A percentile compares a stretch with the other conserved stretches of the same genome.
Conservation (phyloP, 1,140 invertebrate genomes). For the Lepeophtheirus salmonis region DNA sequence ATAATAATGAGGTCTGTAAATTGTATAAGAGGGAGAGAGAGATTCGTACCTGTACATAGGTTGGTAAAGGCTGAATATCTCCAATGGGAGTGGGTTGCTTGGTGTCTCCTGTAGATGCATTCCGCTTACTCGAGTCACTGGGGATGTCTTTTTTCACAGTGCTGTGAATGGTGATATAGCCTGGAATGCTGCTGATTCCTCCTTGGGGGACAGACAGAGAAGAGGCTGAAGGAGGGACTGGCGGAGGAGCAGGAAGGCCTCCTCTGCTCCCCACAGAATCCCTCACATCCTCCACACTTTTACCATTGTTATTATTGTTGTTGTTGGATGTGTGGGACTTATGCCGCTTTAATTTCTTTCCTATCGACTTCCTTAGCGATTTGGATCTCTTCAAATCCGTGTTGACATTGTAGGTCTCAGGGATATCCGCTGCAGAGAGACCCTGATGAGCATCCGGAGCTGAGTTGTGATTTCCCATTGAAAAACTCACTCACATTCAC, state of each 20-base stretch:
- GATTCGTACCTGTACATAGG: conserved; percentile 10
- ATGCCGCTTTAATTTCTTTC: conserved; percentile 5
- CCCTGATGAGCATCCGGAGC: neutral
- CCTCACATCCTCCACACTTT: neutral
- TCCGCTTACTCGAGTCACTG: too few species aligned
- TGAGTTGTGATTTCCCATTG: too few species aligned
- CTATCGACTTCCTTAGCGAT: conserved; percentile 14
- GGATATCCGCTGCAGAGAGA: neutral
- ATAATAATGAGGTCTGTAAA: too few species aligned
- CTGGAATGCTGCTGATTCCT: too few species aligned
- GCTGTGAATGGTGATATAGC: too few species aligned
- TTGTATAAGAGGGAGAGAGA: neutral
- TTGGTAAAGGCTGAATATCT: conserved; percentile 10
- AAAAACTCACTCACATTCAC: too few species aligned
- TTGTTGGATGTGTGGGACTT: too few species aligned
- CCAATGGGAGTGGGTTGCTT: neutral
- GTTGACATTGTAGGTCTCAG: neutral
- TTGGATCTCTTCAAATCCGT: neutral
- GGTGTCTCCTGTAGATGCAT: neutral
- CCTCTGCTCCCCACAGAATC: neutral
- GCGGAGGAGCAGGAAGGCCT: neutral
- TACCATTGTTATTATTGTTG: too few species aligned
- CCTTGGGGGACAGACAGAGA: neutral
- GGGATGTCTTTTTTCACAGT: too few species aligned
- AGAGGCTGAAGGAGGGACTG: neutral